Conservation (phyloP, 2,113 vertebrate genomes). For the Polypterus bichir region DNA sequence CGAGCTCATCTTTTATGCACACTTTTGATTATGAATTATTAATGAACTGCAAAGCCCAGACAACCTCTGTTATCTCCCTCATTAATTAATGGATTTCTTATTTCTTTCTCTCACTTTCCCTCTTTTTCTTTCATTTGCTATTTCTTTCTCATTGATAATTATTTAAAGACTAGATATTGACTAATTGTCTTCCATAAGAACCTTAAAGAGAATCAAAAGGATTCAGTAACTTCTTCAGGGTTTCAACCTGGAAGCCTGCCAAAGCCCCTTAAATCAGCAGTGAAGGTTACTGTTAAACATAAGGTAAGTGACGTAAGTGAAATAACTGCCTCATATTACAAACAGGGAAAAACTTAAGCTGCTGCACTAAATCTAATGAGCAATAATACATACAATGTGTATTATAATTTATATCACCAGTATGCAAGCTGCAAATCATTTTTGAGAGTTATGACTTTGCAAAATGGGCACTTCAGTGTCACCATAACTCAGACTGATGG, state of each 20-base stretch:
- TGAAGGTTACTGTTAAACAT: slow-evolving; percentile 7
- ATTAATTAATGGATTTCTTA: slow-evolving; percentile 13
- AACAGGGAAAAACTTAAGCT: slow-evolving; percentile 10
- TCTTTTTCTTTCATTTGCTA: background rate
- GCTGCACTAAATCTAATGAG: slow-evolving; percentile 22
- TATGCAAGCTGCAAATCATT: slow-evolving; percentile 6
- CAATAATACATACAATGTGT: slow-evolving; percentile 21
- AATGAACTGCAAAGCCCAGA: slow-evolving; percentile 32
- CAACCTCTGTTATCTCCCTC: slow-evolving; percentile 3
- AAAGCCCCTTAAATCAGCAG: background rate
- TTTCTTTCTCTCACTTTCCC: background rate
- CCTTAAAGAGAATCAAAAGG: slow-evolving; percentile 10
- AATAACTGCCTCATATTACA: slow-evolving; percentile 23
- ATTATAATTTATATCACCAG: slow-evolving; percentile 16
- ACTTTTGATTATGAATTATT: slow-evolving; percentile 45
- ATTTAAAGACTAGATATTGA: slow-evolving; percentile 12
- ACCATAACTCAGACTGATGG: too few species aligned
- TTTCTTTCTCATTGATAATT: slow-evolving; percentile 17
- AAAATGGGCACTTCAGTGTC: background rate
- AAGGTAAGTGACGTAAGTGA: slow-evolving; percentile 8
- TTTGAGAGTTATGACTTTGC: slow-evolving; percentile 4
- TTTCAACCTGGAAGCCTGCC: background rate
- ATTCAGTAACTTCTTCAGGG: background rate
- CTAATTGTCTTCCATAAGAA: slow-evolving; percentile 24
- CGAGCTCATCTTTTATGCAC: slow-evolving; percentile 25